Percentiles rank a stretch among this genome's conserved stretches.
Conservation (phyloP, 2,797 vertebrate genomes). For the Sebastiscus albofasciatus region DNA sequence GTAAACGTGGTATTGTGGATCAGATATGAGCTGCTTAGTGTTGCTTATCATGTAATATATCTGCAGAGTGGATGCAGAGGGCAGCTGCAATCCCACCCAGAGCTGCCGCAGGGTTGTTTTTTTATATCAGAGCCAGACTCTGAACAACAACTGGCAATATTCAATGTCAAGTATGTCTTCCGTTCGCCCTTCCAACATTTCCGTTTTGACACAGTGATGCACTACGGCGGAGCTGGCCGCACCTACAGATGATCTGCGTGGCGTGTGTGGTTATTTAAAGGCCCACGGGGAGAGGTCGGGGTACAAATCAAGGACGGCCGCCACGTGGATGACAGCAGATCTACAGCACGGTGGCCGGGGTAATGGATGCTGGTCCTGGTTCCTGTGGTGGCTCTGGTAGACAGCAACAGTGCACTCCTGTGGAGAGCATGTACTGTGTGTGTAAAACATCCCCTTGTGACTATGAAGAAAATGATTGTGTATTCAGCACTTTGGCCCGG, state of each 20-base stretch:
- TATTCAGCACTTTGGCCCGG: no score
- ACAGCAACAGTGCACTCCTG: neutral
- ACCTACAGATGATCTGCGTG: neutral
- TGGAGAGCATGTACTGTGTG: neutral
- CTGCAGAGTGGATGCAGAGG: conserved; percentile 9
- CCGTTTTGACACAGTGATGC: conserved; percentile 2
- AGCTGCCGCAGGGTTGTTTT: conserved; percentile 24
- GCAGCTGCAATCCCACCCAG: conserved; percentile 16
- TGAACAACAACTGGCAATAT: neutral
- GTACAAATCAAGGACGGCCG: conserved; percentile 22
- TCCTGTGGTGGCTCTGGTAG: neutral
- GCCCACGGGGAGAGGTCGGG: conserved; percentile 1
- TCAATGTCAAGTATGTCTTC: conserved; percentile 2
- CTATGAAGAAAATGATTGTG: neutral
- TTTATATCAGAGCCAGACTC: neutral
- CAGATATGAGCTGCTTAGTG: neutral
- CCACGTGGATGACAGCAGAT: conserved; percentile 16
- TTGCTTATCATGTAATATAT: neutral
- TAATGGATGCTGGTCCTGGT: neutral
- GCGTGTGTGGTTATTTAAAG: conserved; percentile 34
- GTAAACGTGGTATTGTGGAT: neutral
- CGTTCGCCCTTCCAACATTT: neutral
- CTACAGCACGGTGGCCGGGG: neutral
- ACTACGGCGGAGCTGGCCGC: neutral
- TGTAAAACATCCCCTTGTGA: neutral